Conservation (phyloP, 2,888 invertebrate genomes). For the Lasius fuliginosus region DNA sequence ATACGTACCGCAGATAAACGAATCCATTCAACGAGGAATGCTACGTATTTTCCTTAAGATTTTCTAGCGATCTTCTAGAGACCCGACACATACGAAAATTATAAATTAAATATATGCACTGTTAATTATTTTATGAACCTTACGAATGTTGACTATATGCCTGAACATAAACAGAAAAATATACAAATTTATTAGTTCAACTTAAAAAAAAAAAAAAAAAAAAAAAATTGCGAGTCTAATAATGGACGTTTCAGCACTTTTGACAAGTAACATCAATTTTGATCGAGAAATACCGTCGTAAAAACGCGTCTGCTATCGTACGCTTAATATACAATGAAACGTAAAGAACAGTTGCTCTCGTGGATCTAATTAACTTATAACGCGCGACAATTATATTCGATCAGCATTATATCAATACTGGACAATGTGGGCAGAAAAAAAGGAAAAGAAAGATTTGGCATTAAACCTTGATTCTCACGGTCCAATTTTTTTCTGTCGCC, state of each 20-base stretch:
- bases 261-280: not conserved
- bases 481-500: conserved; percentile 57
- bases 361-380: not conserved
- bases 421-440: conserved; percentile 9
- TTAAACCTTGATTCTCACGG: conserved; percentile 63
- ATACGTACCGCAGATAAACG: not conserved
- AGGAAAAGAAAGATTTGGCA: conserved; percentile 27
- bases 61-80: not conserved
- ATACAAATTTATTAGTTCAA: not conserved
- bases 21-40: not conserved
- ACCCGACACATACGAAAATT: not conserved
- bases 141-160: not conserved
- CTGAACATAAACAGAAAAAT: not conserved
- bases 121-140: not conserved
- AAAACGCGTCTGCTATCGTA: not conserved
- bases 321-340: not conserved
- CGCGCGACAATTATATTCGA: not conserved
- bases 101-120: not conserved
- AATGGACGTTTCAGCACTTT: not conserved
- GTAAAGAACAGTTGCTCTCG: conserved; percentile 5
- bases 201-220: not conserved
- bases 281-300: not conserved
- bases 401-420: not conserved
- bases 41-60: not conserved
- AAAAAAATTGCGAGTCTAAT: not conserved